Evolutionary conservation across 2,113 vertebrate genomes (phyloP).

Genomic region (Eulemur macaco): DNA sequence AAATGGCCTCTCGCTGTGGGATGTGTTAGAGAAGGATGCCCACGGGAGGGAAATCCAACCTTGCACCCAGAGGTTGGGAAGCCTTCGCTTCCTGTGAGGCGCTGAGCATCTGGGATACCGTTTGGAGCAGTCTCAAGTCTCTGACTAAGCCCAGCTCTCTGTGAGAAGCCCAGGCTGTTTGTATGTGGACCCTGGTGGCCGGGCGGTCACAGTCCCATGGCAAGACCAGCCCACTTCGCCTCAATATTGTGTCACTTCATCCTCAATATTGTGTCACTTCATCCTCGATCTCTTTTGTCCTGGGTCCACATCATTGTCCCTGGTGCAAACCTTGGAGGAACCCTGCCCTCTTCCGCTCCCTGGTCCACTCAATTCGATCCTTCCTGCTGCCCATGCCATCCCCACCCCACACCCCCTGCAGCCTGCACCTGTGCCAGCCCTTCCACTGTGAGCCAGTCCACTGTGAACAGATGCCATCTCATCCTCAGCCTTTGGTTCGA

Average conservation of each 20-base stretch:
- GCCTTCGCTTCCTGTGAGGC: not conserved
- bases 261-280: not conserved
- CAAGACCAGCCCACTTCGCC: not conserved
- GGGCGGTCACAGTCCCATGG: not conserved
- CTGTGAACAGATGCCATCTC: not conserved
- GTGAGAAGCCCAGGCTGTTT: not conserved
- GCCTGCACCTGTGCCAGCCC: not conserved
- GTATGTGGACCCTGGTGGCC: not conserved
- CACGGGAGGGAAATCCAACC: not conserved
- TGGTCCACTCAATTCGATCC: not conserved
- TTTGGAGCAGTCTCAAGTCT: not conserved
- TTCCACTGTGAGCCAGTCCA: not conserved
- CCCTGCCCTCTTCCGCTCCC: not conserved
- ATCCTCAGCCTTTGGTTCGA: not conserved
- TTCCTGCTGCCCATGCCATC: fast-evolving
- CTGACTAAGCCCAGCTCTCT: not conserved
- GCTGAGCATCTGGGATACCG: no score
- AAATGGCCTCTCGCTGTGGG: not conserved
- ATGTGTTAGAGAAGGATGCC: not conserved
- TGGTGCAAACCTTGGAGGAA: not conserved
- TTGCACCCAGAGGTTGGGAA: no score
- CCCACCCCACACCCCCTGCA: no score
- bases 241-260: not conserved
- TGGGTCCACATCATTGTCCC: not conserved
- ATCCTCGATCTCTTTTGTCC: not conserved